phyloP scores from a whole-genome alignment of 2,888 invertebrate species.

The Coenonympha glycerion region DNA sequence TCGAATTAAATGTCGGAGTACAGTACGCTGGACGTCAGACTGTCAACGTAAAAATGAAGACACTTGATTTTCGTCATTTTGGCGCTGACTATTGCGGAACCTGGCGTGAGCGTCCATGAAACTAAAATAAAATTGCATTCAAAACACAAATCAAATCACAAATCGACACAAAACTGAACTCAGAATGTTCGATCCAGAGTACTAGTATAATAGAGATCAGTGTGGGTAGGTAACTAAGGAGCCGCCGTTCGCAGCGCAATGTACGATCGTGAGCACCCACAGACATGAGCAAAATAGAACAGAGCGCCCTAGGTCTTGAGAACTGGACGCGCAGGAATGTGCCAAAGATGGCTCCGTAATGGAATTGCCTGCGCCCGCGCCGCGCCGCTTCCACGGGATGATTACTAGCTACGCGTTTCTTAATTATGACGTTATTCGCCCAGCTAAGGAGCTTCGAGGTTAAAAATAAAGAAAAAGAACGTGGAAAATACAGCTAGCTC shows the following conservation, averaged over 20 bases:
- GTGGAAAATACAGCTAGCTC: too few species aligned
- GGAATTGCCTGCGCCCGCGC: slow-evolving; percentile 24
- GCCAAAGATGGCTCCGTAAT: slow-evolving; percentile 29
- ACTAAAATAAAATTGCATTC: too few species aligned
- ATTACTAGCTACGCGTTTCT: slow-evolving; percentile 24
- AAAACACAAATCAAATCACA: too few species aligned
- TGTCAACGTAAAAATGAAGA: too few species aligned
- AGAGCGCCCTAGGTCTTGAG: slow-evolving; percentile 17
- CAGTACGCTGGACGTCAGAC: too few species aligned
- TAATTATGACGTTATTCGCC: slow-evolving; percentile 29
- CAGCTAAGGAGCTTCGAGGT: neutral
- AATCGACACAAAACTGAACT: too few species aligned
- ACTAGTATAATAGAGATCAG: too few species aligned
- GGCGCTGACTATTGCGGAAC: too few species aligned
- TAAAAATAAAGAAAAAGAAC: slow-evolving; percentile 2
- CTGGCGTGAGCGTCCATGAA: too few species aligned
- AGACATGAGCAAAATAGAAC: slow-evolving; percentile 14
- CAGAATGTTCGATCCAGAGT: too few species aligned
- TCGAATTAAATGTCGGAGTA: too few species aligned
- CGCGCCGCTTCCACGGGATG: slow-evolving; percentile 15
- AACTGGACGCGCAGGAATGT: slow-evolving; percentile 23
- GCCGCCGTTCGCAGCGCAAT: neutral
- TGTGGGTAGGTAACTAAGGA: neutral
- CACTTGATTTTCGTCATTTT: too few species aligned
- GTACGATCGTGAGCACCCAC: neutral